Evolutionary conservation across 2,888 invertebrate genomes (phyloP).

Genomic region (Psylliodes chrysocephalus): DNA sequence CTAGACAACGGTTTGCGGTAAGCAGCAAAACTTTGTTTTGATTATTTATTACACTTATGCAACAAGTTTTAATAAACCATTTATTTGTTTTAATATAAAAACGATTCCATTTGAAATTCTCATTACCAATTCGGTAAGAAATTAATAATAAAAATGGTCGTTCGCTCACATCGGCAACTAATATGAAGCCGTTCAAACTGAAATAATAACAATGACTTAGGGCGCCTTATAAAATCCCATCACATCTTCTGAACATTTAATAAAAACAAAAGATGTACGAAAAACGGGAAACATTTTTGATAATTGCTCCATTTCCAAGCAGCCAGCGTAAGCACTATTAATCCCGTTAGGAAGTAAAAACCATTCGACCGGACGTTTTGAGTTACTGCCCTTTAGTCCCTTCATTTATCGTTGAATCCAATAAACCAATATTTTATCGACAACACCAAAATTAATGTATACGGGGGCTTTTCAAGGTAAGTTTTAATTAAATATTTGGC

Average conservation of each 20-base stretch:
- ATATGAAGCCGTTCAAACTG: conserved; percentile 3
- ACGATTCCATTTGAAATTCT: no score
- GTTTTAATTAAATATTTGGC: no score
- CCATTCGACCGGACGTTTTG: conserved; percentile 54
- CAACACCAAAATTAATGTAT: conserved; percentile 18
- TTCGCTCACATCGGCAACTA: conserved; percentile 17
- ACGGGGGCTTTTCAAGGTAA: no score
- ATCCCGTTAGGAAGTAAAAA: conserved; percentile 56
- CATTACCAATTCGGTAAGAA: no score
- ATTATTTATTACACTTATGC: no score
- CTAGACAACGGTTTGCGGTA: no score
- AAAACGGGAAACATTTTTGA: conserved; percentile 49
- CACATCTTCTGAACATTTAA: conserved; percentile 48
- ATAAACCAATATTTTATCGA: conserved; percentile 25
- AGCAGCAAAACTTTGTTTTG: no score
- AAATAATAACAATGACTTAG: conserved; percentile 51
- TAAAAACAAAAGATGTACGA: conserved; percentile 44
- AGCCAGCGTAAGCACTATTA: conserved; percentile 56
- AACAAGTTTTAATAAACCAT: no score
- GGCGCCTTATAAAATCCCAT: conserved; percentile 46
- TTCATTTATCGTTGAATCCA: conserved; percentile 12
- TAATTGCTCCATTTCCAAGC: conserved; percentile 55
- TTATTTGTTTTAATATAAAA: no score
- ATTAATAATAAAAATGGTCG: conserved; percentile 27
- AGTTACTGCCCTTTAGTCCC: conserved; percentile 49